Conservation (phyloP, 2,888 invertebrate species). For the Chaetogeoica ovagalla region DNA sequence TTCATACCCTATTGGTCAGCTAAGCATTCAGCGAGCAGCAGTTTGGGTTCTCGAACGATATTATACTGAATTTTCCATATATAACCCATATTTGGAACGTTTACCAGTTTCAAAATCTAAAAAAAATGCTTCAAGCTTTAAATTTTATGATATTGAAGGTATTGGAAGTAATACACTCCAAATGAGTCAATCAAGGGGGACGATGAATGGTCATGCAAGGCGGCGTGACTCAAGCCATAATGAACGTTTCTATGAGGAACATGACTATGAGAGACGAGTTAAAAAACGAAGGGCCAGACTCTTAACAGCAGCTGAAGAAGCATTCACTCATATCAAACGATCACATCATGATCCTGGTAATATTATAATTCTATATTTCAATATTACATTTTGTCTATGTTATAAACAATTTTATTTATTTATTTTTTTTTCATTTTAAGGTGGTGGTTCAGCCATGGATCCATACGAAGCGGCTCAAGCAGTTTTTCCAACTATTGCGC, state of each 20-base stretch:
- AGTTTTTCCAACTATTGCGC: constrained; percentile 94
- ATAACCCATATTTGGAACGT: constrained; percentile 93
- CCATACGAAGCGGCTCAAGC: constrained; percentile 96
- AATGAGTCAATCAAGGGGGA: constrained; percentile 69
- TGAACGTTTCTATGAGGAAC: constrained; percentile 96
- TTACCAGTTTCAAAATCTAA: constrained; percentile 83
- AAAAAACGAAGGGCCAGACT: constrained; percentile 87
- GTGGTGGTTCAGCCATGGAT: constrained; percentile 84
- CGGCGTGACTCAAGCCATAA: constrained; percentile 92
- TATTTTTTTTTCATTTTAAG: constrained; percentile 57
- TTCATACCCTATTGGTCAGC: constrained; percentile 83
- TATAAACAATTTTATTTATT: not conserved
- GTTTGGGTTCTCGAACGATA: constrained; percentile 90
- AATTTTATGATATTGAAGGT: constrained; percentile 96
- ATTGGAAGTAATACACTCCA: constrained; percentile 64
- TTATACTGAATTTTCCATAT: constrained; percentile 93
- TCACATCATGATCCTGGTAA: constrained; percentile 66
- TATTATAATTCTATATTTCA: not conserved
- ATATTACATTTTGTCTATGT: not conserved
- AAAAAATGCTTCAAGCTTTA: constrained; percentile 79
- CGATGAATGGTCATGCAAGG: constrained; percentile 76
- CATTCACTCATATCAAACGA: constrained; percentile 94
- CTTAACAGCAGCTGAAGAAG: constrained; percentile 93
- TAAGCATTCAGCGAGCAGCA: constrained; percentile 94
- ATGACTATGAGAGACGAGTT: constrained; percentile 91